Conservation (phyloP, 2,113 vertebrate genomes). For the Capricornis sumatraensis region DNA sequence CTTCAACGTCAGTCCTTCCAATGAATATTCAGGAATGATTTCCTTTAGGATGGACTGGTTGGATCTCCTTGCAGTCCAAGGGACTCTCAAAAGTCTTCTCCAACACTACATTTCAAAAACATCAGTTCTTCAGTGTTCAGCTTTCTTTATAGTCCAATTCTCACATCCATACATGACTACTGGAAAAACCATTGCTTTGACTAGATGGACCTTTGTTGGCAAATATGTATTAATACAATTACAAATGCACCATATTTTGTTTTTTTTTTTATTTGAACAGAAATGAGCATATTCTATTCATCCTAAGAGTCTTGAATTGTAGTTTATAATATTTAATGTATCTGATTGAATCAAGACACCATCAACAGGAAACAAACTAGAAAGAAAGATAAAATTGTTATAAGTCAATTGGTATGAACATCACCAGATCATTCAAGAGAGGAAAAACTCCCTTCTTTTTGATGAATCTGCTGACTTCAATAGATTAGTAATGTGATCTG, state of each 20-base stretch:
- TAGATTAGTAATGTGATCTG: neutral
- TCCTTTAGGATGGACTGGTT: neutral
- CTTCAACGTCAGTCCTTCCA: neutral
- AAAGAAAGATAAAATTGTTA: neutral
- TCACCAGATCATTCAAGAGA: neutral
- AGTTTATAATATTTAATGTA: neutral
- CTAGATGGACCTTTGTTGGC: neutral
- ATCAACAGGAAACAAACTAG: neutral
- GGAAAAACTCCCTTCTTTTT: neutral
- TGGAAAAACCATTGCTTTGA: neutral
- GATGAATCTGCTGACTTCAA: neutral
- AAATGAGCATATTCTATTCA: neutral
- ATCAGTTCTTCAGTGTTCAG: neutral
- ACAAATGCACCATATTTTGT: neutral
- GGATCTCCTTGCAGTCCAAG: neutral
- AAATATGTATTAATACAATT: neutral
- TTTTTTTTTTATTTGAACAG: neutral
- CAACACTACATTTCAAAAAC: neutral
- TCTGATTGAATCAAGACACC: neutral
- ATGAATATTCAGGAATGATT: neutral
- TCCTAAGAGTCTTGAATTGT: neutral
- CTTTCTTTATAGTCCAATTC: neutral
- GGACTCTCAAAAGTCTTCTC: neutral
- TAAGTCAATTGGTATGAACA: neutral
- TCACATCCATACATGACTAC: neutral